These are phyloP conservation scores for Saturnia japonica DNA, from an alignment of 2,888 invertebrate species.

Conservation along the genomic window DNA sequence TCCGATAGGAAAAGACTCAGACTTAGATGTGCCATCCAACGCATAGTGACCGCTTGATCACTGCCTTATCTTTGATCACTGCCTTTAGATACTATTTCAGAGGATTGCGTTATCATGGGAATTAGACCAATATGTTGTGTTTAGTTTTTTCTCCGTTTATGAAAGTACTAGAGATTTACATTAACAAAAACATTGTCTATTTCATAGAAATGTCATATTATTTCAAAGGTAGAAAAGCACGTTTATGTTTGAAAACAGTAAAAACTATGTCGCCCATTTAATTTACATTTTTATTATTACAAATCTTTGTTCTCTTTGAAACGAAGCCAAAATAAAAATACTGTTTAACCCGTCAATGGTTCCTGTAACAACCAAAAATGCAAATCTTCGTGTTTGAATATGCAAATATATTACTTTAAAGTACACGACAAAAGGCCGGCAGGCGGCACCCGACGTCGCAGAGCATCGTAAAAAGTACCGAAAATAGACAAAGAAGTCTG, in stretches of 20 bases:
- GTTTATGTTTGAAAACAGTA: constrained; percentile 33
- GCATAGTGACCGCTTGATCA: too few species aligned
- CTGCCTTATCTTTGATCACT: too few species aligned
- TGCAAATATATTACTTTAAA: constrained; percentile 68
- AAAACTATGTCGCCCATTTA: constrained; percentile 46
- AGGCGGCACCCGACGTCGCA: constrained; percentile 51
- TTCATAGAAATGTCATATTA: not conserved
- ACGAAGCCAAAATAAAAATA: constrained; percentile 53
- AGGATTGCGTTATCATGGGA: too few species aligned
- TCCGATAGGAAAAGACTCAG: too few species aligned
- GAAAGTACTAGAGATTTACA: too few species aligned
- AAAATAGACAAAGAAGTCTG: constrained; percentile 62
- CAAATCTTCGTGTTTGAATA: constrained; percentile 68
- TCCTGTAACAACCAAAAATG: constrained; percentile 52
- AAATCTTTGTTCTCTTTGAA: constrained; percentile 55
- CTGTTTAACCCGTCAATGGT: constrained; percentile 53
- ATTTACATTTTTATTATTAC: constrained; percentile 68
- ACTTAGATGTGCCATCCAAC: too few species aligned
- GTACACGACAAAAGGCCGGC: constrained; percentile 53
- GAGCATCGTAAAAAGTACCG: constrained; percentile 68
- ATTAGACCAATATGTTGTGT: too few species aligned
- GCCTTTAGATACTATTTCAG: too few species aligned
- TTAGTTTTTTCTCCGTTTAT: too few species aligned
- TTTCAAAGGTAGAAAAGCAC: not conserved
- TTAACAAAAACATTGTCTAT: not conserved